A percentile compares a stretch with the other conserved stretches of the same genome.
Conservation (phyloP, 2,113 vertebrate genomes). For the Machaerirhynchus nigripectus region DNA sequence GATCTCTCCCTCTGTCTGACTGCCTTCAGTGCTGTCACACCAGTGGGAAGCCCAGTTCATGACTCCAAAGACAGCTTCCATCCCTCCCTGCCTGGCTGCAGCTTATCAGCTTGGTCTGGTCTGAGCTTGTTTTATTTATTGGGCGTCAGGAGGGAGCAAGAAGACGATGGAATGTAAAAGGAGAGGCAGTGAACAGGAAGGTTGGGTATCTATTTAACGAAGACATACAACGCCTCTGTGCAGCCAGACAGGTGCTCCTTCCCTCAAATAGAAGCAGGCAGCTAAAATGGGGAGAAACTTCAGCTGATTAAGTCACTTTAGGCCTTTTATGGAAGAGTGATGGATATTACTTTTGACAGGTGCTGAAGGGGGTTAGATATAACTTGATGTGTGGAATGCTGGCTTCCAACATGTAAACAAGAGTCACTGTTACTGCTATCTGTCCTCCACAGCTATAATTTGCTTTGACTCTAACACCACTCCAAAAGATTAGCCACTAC, state of each 20-base stretch:
- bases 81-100: not conserved
- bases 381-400: not conserved
- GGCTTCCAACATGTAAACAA: not conserved
- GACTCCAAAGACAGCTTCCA: slow-evolving; percentile 33
- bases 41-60: not conserved
- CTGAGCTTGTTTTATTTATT: not conserved
- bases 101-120: not conserved
- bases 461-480: not conserved
- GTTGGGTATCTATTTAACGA: not conserved
- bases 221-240: not conserved
- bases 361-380: not conserved
- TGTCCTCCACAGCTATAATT: not conserved
- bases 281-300: not conserved
- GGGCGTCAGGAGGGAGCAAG: not conserved
- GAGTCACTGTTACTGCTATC: not conserved
- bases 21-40: slow-evolving; percentile 31
- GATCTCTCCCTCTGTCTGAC: slow-evolving; percentile 30
- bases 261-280: not conserved
- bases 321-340: not conserved
- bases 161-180: not conserved
- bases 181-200: not conserved
- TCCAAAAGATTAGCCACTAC: not conserved
- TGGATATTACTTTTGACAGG: not conserved
- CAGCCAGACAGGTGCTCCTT: not conserved
- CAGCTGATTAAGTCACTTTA: not conserved